Conservation (phyloP, 2,797 vertebrate species). For the Lophotriccus pileatus region DNA sequence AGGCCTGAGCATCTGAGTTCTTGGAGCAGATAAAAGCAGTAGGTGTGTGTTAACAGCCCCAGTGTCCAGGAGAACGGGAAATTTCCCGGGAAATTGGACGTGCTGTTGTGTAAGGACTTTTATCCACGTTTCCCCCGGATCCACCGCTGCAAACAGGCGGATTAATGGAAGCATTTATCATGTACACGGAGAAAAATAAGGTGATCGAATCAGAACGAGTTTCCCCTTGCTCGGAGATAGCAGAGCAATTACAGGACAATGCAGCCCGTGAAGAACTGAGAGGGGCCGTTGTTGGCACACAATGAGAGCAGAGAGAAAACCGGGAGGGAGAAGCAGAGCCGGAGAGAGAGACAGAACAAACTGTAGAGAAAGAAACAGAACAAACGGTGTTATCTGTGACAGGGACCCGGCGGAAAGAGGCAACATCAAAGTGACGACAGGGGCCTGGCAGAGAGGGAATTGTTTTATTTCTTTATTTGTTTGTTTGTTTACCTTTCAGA, state of each 20-base stretch:
- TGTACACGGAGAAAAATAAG: neutral
- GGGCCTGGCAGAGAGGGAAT: neutral
- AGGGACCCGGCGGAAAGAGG: neutral
- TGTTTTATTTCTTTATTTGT: neutral
- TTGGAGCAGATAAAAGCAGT: neutral
- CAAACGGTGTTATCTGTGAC: neutral
- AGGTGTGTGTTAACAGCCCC: neutral
- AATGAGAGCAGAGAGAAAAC: neutral
- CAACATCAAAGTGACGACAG: neutral
- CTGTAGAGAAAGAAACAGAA: neutral
- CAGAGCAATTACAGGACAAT: slow-evolving; percentile 16
- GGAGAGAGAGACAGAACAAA: neutral
- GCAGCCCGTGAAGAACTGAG: neutral
- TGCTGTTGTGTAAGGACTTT: neutral
- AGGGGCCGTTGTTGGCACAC: neutral
- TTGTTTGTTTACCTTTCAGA: neutral
- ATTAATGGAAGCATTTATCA: neutral
- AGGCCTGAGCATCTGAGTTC: neutral
- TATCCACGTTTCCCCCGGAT: neutral
- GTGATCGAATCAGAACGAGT: slow-evolving; percentile 1
- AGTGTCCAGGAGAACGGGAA: neutral
- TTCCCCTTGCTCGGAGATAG: neutral
- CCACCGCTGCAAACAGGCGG: neutral
- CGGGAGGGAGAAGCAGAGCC: neutral
- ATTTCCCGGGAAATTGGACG: neutral